Percentiles rank a stretch among this genome's conserved stretches.
Conservation (phyloP, 2,888 invertebrate species). For the Xylophagus ater region DNA sequence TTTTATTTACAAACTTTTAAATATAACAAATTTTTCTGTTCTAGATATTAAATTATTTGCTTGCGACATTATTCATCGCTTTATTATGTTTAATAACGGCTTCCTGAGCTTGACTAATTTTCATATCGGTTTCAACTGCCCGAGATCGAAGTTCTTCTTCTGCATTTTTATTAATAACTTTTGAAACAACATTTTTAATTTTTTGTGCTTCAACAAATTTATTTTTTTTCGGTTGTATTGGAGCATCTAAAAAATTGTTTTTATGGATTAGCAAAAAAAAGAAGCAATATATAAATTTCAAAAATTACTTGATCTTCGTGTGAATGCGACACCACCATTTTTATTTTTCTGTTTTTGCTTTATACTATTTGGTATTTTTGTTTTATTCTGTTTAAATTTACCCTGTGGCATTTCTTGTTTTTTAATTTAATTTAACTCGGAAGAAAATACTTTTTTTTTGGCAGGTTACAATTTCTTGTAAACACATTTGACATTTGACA, state of each 20-base stretch:
- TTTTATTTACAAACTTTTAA: no score
- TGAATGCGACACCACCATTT: constrained; percentile 36
- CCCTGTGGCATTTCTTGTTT: constrained; percentile 55
- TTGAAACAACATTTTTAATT: constrained; percentile 49
- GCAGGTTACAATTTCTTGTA: no score
- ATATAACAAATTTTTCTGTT: no score
- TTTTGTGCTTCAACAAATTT: constrained; percentile 48
- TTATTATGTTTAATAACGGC: constrained; percentile 40
- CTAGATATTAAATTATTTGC: no score
- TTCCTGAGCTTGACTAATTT: constrained; percentile 44
- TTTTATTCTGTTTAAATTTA: constrained; percentile 49
- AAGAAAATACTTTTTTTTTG: no score
- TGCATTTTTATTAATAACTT: constrained; percentile 49
- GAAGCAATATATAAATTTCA: constrained; percentile 2
- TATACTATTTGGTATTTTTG: constrained; percentile 42
- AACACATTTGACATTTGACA: no score
- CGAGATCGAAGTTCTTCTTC: constrained; percentile 49
- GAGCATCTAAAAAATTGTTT: constrained; percentile 42
- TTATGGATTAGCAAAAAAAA: constrained; percentile 8
- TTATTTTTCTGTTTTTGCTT: constrained; percentile 46
- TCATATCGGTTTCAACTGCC: constrained; percentile 40
- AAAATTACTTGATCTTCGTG: constrained; percentile 45
- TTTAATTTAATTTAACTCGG: no score
- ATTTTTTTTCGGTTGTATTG: constrained; percentile 49
- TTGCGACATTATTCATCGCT: no score